These are phyloP conservation scores for Rhopilema esculentum DNA, from an alignment of 30 jellyfish, hydroid and myxozoan species.

Conservation along the genomic window DNA sequence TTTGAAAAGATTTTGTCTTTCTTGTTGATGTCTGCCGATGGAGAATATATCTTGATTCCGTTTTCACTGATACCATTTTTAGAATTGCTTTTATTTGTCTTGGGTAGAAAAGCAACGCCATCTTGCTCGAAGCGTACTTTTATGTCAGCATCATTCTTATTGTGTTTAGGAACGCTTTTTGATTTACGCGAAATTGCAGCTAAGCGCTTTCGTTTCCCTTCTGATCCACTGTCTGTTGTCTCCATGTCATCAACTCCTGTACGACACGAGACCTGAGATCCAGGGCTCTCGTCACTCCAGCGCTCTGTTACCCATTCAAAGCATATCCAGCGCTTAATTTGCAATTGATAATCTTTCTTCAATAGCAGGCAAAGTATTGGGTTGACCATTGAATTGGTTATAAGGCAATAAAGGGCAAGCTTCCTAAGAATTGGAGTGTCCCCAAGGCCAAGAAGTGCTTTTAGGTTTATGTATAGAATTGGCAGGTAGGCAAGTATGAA, in stretches of 20 bases:
- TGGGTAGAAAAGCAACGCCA: neutral
- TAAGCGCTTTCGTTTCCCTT: neutral
- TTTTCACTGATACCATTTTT: neutral
- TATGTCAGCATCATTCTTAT: neutral
- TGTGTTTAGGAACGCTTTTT: neutral
- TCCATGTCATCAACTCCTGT: constrained; percentile 42
- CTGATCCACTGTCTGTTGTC: constrained; percentile 2
- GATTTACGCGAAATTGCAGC: neutral
- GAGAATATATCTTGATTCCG: neutral
- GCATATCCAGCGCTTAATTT: constrained; percentile 59
- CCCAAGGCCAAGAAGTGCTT: constrained; percentile 37
- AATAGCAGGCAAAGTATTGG: constrained; percentile 88
- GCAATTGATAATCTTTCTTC: constrained; percentile 76
- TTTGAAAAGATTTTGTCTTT: too few relatives aligned
- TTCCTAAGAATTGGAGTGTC: constrained; percentile 36
- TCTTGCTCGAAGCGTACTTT: neutral
- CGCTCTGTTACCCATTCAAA: constrained; percentile 21
- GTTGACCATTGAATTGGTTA: constrained; percentile 78
- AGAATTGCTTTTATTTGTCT: neutral
- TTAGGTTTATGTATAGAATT: constrained; percentile 72
- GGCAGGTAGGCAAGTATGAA: constrained; percentile 90
- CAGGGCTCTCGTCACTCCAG: constrained; percentile 29
- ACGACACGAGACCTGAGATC: constrained; percentile 39
- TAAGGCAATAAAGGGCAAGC: constrained; percentile 38
- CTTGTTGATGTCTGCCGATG: too few relatives aligned